A percentile compares a stretch with the other conserved stretches of the same genome.
These are phyloP conservation scores for Myioborus melanocephalus DNA, from an alignment of 2,797 vertebrate genomes.

Conservation along the genomic window DNA sequence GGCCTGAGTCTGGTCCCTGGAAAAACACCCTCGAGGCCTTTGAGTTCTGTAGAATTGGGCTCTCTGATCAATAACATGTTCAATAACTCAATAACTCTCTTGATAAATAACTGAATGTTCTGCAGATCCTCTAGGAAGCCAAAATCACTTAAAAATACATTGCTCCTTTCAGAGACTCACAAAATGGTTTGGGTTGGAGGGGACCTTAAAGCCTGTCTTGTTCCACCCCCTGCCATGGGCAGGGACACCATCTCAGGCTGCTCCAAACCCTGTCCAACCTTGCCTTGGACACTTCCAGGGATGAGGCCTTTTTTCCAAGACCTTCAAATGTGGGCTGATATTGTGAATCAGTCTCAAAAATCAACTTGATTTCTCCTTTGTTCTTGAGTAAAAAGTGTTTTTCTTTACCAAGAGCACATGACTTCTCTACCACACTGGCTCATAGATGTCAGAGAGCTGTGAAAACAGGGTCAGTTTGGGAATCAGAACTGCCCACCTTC, in stretches of 20 bases:
- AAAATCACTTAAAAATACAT: neutral
- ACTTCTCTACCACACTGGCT: neutral
- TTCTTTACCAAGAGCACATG: neutral
- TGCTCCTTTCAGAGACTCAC: too few species aligned
- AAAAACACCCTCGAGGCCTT: neutral
- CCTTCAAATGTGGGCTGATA: neutral
- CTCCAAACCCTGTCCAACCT: rapidly evolving
- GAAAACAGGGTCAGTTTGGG: neutral
- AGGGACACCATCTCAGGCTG: neutral
- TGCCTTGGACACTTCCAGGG: neutral
- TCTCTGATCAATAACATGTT: neutral
- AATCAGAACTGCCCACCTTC: neutral
- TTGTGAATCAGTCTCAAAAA: neutral
- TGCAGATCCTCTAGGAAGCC: neutral
- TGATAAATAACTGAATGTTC: neutral
- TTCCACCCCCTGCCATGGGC: neutral
- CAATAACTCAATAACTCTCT: too few species aligned
- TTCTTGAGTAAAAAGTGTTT: neutral
- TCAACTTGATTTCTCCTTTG: neutral
- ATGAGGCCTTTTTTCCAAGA: neutral
- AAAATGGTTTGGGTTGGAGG: neutral
- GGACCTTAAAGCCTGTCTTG: rapidly evolving
- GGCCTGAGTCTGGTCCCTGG: neutral
- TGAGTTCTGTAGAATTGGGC: neutral
- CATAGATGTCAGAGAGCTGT: neutral